Percentiles rank a stretch among this genome's conserved stretches.
Evolutionary conservation across 2,113 vertebrate genomes (phyloP).

Genomic region (Lethenteron camtschaticum): DNA sequence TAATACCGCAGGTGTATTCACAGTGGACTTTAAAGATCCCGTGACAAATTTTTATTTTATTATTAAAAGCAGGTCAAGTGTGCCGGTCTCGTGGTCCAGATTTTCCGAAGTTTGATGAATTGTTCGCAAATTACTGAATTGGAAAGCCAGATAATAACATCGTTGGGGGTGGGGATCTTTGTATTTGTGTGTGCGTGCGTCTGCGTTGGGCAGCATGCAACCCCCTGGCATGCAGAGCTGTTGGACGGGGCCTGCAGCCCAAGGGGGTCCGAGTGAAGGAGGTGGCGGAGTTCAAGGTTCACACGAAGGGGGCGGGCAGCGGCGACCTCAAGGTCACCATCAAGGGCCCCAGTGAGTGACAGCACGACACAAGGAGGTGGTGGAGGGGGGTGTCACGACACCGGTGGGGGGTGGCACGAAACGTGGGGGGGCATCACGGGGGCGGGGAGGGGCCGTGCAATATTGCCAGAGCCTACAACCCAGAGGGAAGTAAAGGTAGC

Average conservation of each 20-base stretch:
- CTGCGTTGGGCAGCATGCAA: neutral
- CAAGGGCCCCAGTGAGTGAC: conserved; percentile 2
- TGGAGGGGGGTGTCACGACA: neutral
- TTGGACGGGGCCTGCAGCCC: conserved; percentile 2
- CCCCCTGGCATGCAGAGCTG: neutral
- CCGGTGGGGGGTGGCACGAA: neutral
- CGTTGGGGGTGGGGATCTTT: neutral
- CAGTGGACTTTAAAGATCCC: too few relatives aligned
- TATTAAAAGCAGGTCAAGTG: too few relatives aligned
- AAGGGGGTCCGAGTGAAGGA: conserved; percentile 2
- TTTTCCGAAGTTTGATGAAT: too few relatives aligned
- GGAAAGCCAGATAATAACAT: too few relatives aligned
- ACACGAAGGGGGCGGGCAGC: neutral
- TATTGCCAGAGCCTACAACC: neutral
- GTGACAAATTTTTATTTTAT: too few relatives aligned
- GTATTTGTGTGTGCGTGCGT: neutral
- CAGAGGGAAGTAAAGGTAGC: neutral
- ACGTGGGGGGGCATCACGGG: neutral
- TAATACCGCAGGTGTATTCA: too few relatives aligned
- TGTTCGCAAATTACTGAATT: too few relatives aligned
- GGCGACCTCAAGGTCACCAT: conserved; percentile 5
- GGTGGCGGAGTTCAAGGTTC: conserved; percentile 5
- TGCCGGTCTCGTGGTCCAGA: too few relatives aligned
- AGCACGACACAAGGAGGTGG: neutral
- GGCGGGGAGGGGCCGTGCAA: neutral